Evolutionary conservation across 2,888 invertebrate genomes (phyloP).

Genomic region (Sinohyriopsis cumingii): DNA sequence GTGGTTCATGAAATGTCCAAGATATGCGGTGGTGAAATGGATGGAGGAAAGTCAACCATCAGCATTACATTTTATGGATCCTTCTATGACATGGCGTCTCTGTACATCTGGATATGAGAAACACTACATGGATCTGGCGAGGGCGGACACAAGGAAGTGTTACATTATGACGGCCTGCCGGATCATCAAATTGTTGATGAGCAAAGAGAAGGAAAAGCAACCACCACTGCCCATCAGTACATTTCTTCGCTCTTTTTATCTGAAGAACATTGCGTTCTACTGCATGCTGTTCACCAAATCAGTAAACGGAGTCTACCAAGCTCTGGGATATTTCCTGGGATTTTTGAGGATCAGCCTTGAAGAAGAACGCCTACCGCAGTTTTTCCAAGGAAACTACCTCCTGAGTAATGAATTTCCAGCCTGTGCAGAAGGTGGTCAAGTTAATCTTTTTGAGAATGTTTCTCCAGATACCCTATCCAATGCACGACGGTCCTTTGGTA

Average conservation of each 20-base stretch:
- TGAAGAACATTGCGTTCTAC: conserved; percentile 36
- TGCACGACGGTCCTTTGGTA: too few relatives aligned
- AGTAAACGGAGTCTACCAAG: conserved; percentile 20
- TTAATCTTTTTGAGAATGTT: too few relatives aligned
- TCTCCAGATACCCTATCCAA: too few relatives aligned
- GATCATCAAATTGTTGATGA: conserved; percentile 31
- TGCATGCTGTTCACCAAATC: conserved; percentile 10
- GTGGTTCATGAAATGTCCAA: conserved; percentile 21
- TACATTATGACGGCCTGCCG: conserved; percentile 42
- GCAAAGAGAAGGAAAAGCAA: too few relatives aligned
- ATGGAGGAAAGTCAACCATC: conserved; percentile 13
- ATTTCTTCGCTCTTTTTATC: conserved; percentile 30
- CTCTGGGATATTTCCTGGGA: conserved; percentile 20
- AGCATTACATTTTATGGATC: conserved; percentile 8
- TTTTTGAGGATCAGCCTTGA: conserved; percentile 17
- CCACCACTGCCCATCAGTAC: conserved; percentile 18
- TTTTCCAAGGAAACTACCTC: conserved; percentile 8
- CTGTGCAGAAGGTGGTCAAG: too few relatives aligned
- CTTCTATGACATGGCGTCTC: conserved; percentile 35
- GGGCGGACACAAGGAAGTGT: conserved; percentile 12
- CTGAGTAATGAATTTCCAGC: too few relatives aligned
- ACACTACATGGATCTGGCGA: conserved; percentile 35
- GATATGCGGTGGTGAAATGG: conserved; percentile 45
- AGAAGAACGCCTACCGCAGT: conserved; percentile 21
- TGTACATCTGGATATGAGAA: conserved; percentile 42